Base-by-base conservation (phyloP, 2,113 vertebrate genomes). In the Paralichthys olivaceus region DNA sequence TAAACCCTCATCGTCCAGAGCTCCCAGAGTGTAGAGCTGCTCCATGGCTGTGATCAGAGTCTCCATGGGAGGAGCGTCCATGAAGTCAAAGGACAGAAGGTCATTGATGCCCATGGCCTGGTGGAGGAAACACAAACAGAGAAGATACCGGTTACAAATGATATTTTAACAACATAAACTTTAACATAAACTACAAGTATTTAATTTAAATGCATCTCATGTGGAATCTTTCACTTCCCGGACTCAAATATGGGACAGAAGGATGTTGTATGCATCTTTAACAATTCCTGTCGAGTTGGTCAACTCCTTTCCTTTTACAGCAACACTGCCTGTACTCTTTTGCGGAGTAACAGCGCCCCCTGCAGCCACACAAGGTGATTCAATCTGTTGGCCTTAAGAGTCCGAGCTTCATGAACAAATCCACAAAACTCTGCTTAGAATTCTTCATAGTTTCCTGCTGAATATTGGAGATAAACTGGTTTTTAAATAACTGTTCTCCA, bases 31-130 rank as follows among this genome's bases (percentile, higher is more conserved):
- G 88, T 99, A 99, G 2, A 99, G 94, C 88, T 99, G 98, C 90
- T 99, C 98, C 98, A 99, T 99, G 84, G 98, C 98, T 9, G 97
- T 99, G 89, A 99, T 99, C 22, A 99, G 94, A 1, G 98, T 99
- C 90, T 99, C 98, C 97, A 99, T 99, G 0, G 98, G 98, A 0
- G 98, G 98, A 43, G 98, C 98, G 37, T 99, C 98, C 98, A 99
- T 99, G 60, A 99, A 99, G 93, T 99, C 98, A 64, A 99, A 99
- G 15, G 98, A 99, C 25, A 99, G 94, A 72, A 99, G 90, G 88
- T 99, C 98, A 2, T 99, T 99, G 93, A 99, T 99, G 70, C 98
- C 98, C 98, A 99, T 99, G 1, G 98, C 98, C 97, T 99, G 81
- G 29, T 13, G 64, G 43, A 65, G 23, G 59, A 9, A 45, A 60